These are phyloP conservation scores for Matsumurasca onukii DNA, from an alignment of 1,140 invertebrate species.

Conservation along the genomic window DNA sequence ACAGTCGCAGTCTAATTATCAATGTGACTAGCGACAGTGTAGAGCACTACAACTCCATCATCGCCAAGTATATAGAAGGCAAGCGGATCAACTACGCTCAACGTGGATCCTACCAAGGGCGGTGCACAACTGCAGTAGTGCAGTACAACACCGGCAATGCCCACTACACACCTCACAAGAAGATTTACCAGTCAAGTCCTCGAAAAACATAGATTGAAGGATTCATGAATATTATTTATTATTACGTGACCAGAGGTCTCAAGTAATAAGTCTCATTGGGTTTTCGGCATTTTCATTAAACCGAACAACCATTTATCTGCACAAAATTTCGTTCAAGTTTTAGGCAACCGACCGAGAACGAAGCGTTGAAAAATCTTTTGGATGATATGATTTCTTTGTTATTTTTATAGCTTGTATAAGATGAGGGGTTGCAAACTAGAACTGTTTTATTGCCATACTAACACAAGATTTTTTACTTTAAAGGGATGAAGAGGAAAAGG, in stretches of 20 bases:
- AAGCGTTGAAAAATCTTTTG: neutral
- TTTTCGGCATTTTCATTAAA: neutral
- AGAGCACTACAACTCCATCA: slow-evolving; percentile 31
- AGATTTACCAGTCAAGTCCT: neutral
- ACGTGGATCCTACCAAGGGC: slow-evolving; percentile 31
- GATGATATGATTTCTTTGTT: neutral
- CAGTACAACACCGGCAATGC: slow-evolving; percentile 25
- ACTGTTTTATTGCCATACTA: too few species aligned
- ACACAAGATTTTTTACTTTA: neutral
- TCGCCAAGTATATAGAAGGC: slow-evolving; percentile 35
- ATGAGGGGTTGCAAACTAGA: neutral
- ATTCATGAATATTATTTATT: neutral
- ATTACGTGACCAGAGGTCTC: neutral
- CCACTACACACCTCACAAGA: slow-evolving; percentile 27
- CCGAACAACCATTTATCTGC: neutral
- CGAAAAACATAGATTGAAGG: neutral
- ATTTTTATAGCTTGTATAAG: neutral
- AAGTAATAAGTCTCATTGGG: neutral
- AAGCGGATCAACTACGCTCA: slow-evolving; percentile 33
- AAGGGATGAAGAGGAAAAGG: neutral
- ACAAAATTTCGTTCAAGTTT: neutral
- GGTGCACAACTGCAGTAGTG: slow-evolving; percentile 32
- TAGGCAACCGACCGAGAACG: neutral
- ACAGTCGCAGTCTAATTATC: slow-evolving; percentile 1
- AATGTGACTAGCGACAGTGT: slow-evolving; percentile 30